phyloP scores from a whole-genome alignment of 1,140 invertebrate genomes.

The Drosophila sechellia region DNA sequence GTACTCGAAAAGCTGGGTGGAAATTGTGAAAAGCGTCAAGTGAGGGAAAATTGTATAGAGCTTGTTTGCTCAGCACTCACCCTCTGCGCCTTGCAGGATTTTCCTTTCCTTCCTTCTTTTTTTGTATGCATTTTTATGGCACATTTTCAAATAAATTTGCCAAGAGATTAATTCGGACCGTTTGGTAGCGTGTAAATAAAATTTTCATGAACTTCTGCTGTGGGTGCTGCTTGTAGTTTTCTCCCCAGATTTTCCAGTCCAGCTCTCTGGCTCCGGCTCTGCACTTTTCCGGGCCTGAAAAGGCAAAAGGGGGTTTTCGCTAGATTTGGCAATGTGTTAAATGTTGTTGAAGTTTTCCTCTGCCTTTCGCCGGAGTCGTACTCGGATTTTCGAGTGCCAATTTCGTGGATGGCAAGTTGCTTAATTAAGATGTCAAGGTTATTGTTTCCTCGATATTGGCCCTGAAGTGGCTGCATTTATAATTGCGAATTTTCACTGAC shows the following conservation, averaged over 20 bases:
- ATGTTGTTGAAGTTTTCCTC: slow-evolving; percentile 75
- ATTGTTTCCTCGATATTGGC: slow-evolving; percentile 25
- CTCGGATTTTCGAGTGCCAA: slow-evolving; percentile 70
- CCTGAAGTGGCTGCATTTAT: slow-evolving; percentile 17
- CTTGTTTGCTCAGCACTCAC: slow-evolving; percentile 66
- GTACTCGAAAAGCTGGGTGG: slow-evolving; percentile 4
- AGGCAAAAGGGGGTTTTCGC: slow-evolving; percentile 44
- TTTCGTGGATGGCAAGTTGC: slow-evolving; percentile 42
- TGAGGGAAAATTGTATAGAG: slow-evolving; percentile 66
- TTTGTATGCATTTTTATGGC: slow-evolving; percentile 81
- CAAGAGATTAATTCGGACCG: slow-evolving; percentile 80
- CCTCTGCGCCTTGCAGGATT: slow-evolving; percentile 1
- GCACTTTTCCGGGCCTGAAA: slow-evolving; percentile 19
- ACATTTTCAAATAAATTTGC: slow-evolving; percentile 83
- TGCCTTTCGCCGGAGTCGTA: slow-evolving; percentile 30
- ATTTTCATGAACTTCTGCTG: slow-evolving; percentile 78
- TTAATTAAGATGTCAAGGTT: slow-evolving; percentile 81
- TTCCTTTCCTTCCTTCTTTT: slow-evolving; percentile 21
- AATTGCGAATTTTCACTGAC: slow-evolving; percentile 21
- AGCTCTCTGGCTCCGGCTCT: slow-evolving; percentile 31
- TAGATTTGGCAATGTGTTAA: slow-evolving; percentile 82
- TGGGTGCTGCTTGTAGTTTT: slow-evolving; percentile 53
- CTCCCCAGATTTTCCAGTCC: slow-evolving; percentile 32
- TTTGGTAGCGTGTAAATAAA: slow-evolving; percentile 82
- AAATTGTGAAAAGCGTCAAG: slow-evolving; percentile 51